Evolutionary conservation across 2,888 invertebrate species (phyloP).

Genomic region (Synergus itoensis): DNA sequence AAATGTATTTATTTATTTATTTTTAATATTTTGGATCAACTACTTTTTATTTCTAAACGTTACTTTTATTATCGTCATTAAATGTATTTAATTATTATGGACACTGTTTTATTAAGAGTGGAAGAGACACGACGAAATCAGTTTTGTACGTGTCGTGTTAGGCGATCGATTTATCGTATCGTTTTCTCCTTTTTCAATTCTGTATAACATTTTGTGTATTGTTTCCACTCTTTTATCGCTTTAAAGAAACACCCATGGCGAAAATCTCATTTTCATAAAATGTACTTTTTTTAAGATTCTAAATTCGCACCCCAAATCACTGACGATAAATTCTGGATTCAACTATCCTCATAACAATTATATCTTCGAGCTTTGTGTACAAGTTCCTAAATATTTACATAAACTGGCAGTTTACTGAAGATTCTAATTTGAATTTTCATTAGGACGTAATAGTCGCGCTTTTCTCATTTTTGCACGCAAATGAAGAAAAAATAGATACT

Average conservation of each 20-base stretch:
- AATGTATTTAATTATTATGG: constrained; percentile 50
- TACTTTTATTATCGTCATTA: constrained; percentile 40
- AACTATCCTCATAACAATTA: constrained; percentile 14
- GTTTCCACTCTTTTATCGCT: constrained; percentile 62
- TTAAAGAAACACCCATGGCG: constrained; percentile 58
- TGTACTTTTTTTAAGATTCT: constrained; percentile 40
- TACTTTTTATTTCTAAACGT: constrained; percentile 58
- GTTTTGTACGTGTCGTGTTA: constrained; percentile 61
- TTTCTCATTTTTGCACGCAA: background rate
- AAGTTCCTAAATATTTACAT: constrained; percentile 37
- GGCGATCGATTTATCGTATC: constrained; percentile 54
- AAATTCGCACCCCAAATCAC: constrained; percentile 23
- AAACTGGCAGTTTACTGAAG: background rate
- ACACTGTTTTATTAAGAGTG: constrained; percentile 60
- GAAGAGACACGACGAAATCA: constrained; percentile 57
- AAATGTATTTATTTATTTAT: background rate
- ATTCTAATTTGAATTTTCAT: background rate
- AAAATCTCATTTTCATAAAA: constrained; percentile 52
- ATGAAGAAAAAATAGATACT: background rate
- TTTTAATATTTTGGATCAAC: constrained; percentile 18
- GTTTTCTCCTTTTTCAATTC: constrained; percentile 12
- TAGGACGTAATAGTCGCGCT: background rate
- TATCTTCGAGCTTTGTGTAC: constrained; percentile 11
- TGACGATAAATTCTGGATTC: constrained; percentile 9
- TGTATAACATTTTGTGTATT: constrained; percentile 43